Percentiles rank a stretch among this genome's conserved stretches.
Evolutionary conservation across 2,113 vertebrate genomes (phyloP).

Genomic region (Cyanoramphus novaezelandiae): DNA sequence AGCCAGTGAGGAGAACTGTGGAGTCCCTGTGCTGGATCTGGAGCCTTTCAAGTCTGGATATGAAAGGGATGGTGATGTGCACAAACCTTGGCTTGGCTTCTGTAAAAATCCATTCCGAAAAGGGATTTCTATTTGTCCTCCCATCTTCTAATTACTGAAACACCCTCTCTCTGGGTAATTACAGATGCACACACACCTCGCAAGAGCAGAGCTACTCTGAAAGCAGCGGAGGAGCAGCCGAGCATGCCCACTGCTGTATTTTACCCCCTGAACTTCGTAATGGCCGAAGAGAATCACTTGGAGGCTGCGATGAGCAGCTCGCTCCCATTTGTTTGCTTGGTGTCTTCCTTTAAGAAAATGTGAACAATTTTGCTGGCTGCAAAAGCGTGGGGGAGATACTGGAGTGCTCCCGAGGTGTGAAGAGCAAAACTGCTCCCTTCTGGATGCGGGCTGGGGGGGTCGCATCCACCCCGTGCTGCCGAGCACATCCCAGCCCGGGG

Average conservation of each 20-base stretch:
- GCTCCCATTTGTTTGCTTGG: neutral
- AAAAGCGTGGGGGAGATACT: neutral
- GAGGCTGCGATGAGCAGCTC: neutral
- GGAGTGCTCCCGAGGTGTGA: neutral
- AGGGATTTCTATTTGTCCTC: neutral
- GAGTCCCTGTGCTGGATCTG: neutral
- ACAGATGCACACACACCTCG: neutral
- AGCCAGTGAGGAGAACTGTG: neutral
- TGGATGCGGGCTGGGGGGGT: neutral
- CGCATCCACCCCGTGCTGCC: neutral
- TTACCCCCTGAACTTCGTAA: neutral
- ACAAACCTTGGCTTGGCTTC: neutral
- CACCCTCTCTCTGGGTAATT: neutral
- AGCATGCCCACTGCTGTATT: accelerated
- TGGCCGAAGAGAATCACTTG: neutral
- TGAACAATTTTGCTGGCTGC: neutral
- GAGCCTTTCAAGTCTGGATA: neutral
- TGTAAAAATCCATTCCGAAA: neutral
- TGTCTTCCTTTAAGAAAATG: neutral
- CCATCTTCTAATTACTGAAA: neutral
- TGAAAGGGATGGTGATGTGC: neutral
- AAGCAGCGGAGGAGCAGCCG: neutral
- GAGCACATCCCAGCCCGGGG: neutral
- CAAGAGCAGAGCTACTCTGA: neutral
- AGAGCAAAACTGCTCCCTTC: neutral